Conservation (phyloP, 2,797 vertebrate genomes). For the Mastacembelus armatus region DNA sequence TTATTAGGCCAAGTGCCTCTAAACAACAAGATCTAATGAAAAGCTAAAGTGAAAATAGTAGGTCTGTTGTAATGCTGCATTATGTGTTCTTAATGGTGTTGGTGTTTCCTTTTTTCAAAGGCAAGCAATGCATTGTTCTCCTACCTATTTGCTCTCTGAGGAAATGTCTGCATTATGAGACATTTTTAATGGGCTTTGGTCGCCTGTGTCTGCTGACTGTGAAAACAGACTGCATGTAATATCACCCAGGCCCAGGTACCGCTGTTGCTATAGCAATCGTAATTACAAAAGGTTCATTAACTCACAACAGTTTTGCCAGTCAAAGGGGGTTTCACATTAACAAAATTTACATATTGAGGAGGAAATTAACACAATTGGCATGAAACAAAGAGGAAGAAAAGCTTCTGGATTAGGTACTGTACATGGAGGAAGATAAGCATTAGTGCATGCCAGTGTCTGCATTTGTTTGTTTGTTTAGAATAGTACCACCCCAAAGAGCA, state of each 20-base stretch:
- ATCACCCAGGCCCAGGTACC: slow-evolving; percentile 84
- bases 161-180: slow-evolving; percentile 85
- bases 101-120: slow-evolving; percentile 82
- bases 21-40: slow-evolving; percentile 78
- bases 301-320: slow-evolving; percentile 89
- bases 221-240: slow-evolving; percentile 83
- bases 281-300: slow-evolving; percentile 96
- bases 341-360: slow-evolving; percentile 91
- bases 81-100: slow-evolving; percentile 76
- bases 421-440: background rate
- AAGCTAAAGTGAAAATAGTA: slow-evolving; percentile 74
- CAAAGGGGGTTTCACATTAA: slow-evolving; percentile 87
- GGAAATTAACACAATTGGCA: slow-evolving; percentile 89
- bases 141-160: slow-evolving; percentile 86
- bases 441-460: background rate
- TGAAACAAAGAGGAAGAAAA: slow-evolving; percentile 74
- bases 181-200: slow-evolving; percentile 86
- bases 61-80: slow-evolving; percentile 76
- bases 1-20: slow-evolving; percentile 64
- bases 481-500: background rate
- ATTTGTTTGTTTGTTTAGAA: background rate
- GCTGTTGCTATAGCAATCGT: slow-evolving; percentile 89
- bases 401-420: slow-evolving; percentile 3
- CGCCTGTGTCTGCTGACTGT: slow-evolving; percentile 81
- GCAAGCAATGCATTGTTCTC: slow-evolving; percentile 87